Evolutionary conservation across 1,140 invertebrate genomes (phyloP), one percentile per base, ranked within the genome.

Genomic region (Sitophilus oryzae): DNA sequence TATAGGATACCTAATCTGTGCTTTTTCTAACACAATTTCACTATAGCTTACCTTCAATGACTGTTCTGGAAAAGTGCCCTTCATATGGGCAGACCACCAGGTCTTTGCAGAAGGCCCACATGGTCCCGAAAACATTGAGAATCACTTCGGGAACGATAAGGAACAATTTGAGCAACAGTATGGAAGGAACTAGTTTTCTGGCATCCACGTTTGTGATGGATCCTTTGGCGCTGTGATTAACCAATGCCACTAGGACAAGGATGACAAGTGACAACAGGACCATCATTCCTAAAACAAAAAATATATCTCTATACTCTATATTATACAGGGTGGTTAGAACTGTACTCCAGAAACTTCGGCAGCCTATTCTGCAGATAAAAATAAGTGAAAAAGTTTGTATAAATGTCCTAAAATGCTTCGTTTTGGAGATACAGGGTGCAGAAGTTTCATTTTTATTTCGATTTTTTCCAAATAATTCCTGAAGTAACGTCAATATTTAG

Each of bases 111-210:
- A 89, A 85, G 34, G 88, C 80, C 88, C 89, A 92, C 65, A 89
- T 77, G 2, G 86, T 88, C 8, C 89, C 89, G 65, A 92, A 74
- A 41, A 85, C 75, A 64, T 90, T 90, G 75, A 89, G 83, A 1
- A 75, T 77, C 14, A 86, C 75, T 73, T 92, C 89, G 4, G 87
- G 84, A 20, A 89, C 63, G 23, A 88, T 77, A 34, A 92, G 71
- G 37, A 83, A 66, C 58, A 89, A 74, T 69, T 87, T 88, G 63
- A 83, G 60, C 37, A 82, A 75, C 5, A 88, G 69, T 22, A 86
- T 74, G 34, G 82, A 79, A 21, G 83, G 78, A 0, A 88, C 84
- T 37, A 77, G 74, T 61, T 77, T 76, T 58, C 84, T 75, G 1
- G 79, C 77, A 47, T 81, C 76, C 36, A 80, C 79, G 59, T 86